A percentile compares a stretch with the other conserved stretches of the same genome.
These are phyloP conservation scores for Stichopus horrens DNA, from an alignment of 53 echinoderm and acorn worm genomes.

Conservation along the genomic window DNA sequence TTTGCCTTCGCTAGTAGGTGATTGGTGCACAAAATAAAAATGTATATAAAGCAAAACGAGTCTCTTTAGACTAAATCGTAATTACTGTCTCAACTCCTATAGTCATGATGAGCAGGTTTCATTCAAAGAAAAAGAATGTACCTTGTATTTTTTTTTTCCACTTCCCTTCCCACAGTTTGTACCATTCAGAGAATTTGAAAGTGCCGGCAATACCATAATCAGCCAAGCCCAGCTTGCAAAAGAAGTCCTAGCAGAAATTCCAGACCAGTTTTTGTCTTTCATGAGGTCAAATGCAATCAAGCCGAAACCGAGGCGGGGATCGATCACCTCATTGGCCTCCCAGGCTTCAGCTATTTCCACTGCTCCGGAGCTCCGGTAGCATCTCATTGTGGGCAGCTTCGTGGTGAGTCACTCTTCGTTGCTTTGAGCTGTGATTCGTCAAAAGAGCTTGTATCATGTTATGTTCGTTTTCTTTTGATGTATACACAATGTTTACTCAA, in stretches of 20 bases:
- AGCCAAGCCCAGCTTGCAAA: constrained; percentile 59
- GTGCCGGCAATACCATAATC: constrained; percentile 56
- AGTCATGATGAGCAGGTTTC: too few relatives aligned
- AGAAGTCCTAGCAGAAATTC: constrained; percentile 63
- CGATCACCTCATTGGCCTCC: constrained; percentile 54
- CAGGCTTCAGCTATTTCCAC: constrained; percentile 17
- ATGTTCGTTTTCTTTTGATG: too few relatives aligned
- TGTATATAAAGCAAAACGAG: too few relatives aligned
- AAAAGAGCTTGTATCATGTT: too few relatives aligned
- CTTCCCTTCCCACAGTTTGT: constrained; percentile 72
- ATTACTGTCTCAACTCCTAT: too few relatives aligned
- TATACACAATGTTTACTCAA: too few relatives aligned
- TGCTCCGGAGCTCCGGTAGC: constrained; percentile 6
- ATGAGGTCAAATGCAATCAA: constrained; percentile 75
- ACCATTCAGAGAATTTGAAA: constrained; percentile 92
- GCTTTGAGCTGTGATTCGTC: too few relatives aligned
- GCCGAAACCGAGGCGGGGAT: constrained; percentile 65
- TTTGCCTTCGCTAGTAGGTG: too few relatives aligned
- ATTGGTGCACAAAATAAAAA: too few relatives aligned
- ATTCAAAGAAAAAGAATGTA: background rate
- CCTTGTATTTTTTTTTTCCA: background rate
- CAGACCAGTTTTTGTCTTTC: constrained; percentile 84
- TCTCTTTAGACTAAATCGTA: too few relatives aligned
- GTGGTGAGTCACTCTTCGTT: too few relatives aligned
- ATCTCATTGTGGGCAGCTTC: background rate